Evolutionary conservation across 2,888 invertebrate genomes (phyloP), one percentile per base, ranked within the genome.

Genomic region (Amiota communis): DNA sequence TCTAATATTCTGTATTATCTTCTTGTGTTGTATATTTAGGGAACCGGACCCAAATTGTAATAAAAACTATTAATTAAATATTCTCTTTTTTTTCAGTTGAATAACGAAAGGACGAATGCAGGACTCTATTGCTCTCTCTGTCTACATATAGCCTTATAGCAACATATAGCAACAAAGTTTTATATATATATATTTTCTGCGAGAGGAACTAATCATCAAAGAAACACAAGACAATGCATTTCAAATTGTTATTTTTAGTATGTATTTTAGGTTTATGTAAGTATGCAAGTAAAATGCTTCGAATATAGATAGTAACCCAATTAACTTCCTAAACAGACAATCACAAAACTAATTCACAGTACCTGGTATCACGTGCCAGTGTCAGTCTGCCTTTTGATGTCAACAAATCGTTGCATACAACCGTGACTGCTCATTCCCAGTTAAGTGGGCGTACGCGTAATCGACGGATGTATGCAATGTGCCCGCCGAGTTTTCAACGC

Each of bases 401-500:
- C 6, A 67, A 72, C 46, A 36, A 75, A 36, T 75, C 77, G 9
- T 12, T 47, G 23, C 77, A 73, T 1, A 56, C 69, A 8, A 67
- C 10, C 12, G 74, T 48, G 48, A 74, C 57, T 4, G 71, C 71
- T 9, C 64, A 64, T 12, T 64, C 71, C 17, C 71, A 64, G 15
- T 70, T 12, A 73, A 65, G 4, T 53, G 72, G 51, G 64, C 76
- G 0, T 67, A 74, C 79, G 51, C 84, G 79, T 36, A 87, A 81
- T 75, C 84, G 88, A 12, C 89, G 89, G 77, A 89, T 90, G 88
- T 90, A 89, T 64, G 90, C 87, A 74, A 91, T 92, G 74, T 94
- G 94, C 85, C 94, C 93, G 48, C 91, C 92, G n/a, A 91, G 92
- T 68, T 94, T 93, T 83, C 91, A 93, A 76, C 91, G 93, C 74